phyloP scores from a whole-genome alignment of 2,797 vertebrate genomes.

The Myotis daubentonii region DNA sequence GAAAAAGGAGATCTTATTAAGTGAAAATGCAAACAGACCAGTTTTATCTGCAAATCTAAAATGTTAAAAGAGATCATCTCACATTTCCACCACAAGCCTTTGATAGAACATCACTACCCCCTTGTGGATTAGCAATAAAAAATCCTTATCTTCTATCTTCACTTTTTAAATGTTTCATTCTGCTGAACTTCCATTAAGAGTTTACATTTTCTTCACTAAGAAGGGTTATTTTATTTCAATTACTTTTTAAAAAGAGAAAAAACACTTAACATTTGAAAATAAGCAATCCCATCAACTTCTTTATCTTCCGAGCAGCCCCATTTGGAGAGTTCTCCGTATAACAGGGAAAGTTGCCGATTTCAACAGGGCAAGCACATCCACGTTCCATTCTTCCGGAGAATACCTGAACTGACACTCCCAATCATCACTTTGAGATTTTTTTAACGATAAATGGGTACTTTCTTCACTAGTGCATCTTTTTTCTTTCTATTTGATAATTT shows the following conservation, averaged over 20 bases:
- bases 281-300: neutral
- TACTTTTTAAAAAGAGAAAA: constrained; percentile 51
- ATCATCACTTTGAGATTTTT: neutral
- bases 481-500: constrained; percentile 26
- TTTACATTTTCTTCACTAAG: constrained; percentile 53
- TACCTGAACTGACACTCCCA: neutral
- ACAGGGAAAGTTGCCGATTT: neutral
- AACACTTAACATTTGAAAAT: neutral
- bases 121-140: constrained; percentile 90
- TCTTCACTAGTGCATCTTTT: constrained; percentile 1
- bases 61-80: constrained; percentile 69
- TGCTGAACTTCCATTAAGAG: constrained; percentile 64
- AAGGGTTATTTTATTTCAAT: constrained; percentile 57
- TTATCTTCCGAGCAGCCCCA: neutral
- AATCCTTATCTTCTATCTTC: constrained; percentile 72
- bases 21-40: constrained; percentile 79
- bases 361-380: neutral
- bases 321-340: neutral
- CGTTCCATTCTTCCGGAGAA: neutral
- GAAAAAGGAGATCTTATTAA: constrained; percentile 75
- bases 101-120: constrained; percentile 94
- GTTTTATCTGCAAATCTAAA: constrained; percentile 77
- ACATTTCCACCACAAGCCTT: constrained; percentile 73
- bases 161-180: constrained; percentile 59
- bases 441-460: neutral